Percentiles rank a stretch among this genome's conserved stretches.
phyloP scores from a whole-genome alignment of 2,113 vertebrate species.

The Ochotona curzoniae region DNA sequence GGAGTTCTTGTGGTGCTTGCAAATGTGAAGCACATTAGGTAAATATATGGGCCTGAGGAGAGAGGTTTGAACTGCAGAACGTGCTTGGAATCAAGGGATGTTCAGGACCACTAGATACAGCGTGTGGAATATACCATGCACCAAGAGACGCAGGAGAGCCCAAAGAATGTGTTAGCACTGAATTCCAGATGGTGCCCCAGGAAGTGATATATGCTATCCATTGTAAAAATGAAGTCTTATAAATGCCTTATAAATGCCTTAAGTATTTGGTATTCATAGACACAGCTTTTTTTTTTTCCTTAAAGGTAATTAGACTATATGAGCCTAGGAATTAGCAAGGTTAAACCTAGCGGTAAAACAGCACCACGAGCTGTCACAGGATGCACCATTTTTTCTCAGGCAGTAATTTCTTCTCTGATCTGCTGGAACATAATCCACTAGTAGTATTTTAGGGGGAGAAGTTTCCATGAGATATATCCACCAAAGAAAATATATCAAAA shows the following conservation, averaged over 20 bases:
- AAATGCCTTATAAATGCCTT: not conserved
- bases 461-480: not conserved
- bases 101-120: constrained; percentile 1
- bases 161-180: not conserved
- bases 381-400: not conserved
- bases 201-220: not conserved
- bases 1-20: not conserved
- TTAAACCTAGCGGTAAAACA: not conserved
- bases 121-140: not conserved
- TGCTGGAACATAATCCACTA: not conserved
- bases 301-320: not conserved
- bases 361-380: not conserved
- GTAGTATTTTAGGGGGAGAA: not conserved
- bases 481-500: not conserved
- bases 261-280: not conserved
- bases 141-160: not conserved
- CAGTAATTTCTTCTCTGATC: not conserved
- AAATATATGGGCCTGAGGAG: not conserved
- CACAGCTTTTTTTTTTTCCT: constrained; percentile 14
- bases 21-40: not conserved
- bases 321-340: not conserved
- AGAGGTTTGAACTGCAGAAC: constrained; percentile 10
- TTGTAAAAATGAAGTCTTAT: not conserved
- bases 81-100: constrained; percentile 3
- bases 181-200: not conserved